These are phyloP conservation scores for Prunella fulvescens DNA, from an alignment of 2,113 vertebrate species.

Conservation along the genomic window DNA sequence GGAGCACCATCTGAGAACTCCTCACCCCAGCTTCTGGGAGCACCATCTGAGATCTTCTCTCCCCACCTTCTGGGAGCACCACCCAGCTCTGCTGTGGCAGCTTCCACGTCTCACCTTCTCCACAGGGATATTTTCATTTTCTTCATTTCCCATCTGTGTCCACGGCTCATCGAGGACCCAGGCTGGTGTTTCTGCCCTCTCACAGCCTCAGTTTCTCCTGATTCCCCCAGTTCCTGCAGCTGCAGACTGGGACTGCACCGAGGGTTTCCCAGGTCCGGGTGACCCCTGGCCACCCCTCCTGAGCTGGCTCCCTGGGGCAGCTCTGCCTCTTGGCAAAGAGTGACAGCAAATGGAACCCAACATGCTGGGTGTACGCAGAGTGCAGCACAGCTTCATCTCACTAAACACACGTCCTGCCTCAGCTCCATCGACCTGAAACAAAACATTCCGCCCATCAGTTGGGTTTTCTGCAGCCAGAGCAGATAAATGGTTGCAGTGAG, in stretches of 20 bases:
- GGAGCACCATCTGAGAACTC: not conserved
- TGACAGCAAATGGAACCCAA: not conserved
- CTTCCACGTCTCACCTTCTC: not conserved
- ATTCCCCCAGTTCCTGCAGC: not conserved
- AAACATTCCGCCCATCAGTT: not conserved
- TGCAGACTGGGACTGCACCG: too few relatives aligned
- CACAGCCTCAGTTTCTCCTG: not conserved
- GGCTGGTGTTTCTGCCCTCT: not conserved
- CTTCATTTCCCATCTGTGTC: not conserved
- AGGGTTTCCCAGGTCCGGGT: not conserved
- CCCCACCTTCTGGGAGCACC: not conserved
- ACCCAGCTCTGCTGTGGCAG: not conserved
- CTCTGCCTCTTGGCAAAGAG: not conserved
- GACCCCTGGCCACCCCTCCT: not conserved
- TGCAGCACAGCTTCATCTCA: not conserved
- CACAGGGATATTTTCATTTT: not conserved
- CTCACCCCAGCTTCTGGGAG: not conserved
- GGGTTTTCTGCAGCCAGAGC: not conserved
- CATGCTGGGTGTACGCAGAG: not conserved
- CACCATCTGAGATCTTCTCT: not conserved
- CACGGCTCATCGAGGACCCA: not conserved
- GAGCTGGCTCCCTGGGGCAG: not conserved
- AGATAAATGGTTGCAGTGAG: not conserved
- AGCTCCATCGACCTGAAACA: not conserved
- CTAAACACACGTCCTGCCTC: not conserved